phyloP scores from a whole-genome alignment of 1,140 invertebrate species.

The Magallana ariakensis region DNA sequence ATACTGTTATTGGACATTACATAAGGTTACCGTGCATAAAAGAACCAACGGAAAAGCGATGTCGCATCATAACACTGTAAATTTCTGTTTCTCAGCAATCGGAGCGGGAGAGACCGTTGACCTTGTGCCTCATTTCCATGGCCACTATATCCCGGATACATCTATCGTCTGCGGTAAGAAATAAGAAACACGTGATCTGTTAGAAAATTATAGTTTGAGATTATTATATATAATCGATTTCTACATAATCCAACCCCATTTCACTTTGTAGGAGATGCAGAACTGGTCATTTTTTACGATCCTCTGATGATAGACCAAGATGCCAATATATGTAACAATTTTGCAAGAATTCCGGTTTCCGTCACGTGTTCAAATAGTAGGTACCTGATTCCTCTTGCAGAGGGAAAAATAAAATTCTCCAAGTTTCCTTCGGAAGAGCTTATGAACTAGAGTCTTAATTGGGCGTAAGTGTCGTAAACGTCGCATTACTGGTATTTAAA shows the following conservation, averaged over 20 bases:
- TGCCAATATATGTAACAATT: not conserved
- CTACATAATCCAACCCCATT: not conserved
- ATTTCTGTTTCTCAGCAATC: not conserved
- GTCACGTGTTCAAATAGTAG: slow-evolving; percentile 4
- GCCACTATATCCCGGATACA: not conserved
- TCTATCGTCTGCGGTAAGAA: not conserved
- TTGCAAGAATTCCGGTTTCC: not conserved
- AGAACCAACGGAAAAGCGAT: no score
- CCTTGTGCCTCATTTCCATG: slow-evolving; percentile 4
- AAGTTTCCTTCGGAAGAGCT: no score
- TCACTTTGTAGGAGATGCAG: not conserved
- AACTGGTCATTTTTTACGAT: slow-evolving; percentile 12
- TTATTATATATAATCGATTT: not conserved
- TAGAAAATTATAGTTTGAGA: not conserved
- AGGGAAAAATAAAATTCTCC: no score
- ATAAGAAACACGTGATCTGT: not conserved
- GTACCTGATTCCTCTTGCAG: no score
- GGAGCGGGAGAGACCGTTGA: not conserved
- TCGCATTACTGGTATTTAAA: no score
- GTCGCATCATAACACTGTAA: no score
- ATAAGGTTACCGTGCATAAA: no score
- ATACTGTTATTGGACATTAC: no score
- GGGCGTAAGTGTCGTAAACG: no score
- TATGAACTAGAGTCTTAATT: no score
- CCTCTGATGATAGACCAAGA: slow-evolving; percentile 3